Conservation (phyloP, 1,140 invertebrate species). For the Epicauta chinensis region DNA sequence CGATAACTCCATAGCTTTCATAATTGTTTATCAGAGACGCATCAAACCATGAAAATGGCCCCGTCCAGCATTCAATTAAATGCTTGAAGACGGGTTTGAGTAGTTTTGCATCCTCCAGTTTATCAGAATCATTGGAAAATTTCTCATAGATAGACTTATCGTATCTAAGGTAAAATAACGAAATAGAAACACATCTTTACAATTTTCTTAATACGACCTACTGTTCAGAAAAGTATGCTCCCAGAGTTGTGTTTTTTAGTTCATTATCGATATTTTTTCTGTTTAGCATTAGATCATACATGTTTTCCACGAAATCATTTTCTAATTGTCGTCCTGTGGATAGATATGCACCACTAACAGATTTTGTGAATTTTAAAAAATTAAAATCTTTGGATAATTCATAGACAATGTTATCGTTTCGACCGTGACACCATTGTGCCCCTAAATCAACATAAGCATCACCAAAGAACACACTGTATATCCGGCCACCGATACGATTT, state of each 20-base stretch:
- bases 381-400: slow-evolving; percentile 52
- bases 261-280: no score
- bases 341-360: not conserved
- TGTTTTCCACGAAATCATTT: not conserved
- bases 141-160: slow-evolving; percentile 5
- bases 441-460: slow-evolving; percentile 66
- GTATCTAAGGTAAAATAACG: slow-evolving; percentile 3
- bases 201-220: no score
- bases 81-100: slow-evolving; percentile 11
- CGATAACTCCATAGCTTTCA: slow-evolving; percentile 11
- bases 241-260: no score
- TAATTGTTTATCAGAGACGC: slow-evolving; percentile 21
- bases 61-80: slow-evolving; percentile 18
- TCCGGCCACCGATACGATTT: slow-evolving; percentile 60
- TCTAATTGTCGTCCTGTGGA: not conserved
- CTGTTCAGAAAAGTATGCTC: slow-evolving; percentile 11
- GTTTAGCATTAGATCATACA: no score
- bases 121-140: slow-evolving; percentile 2
- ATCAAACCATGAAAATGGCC: slow-evolving; percentile 23
- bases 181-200: no score
- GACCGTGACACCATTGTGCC: slow-evolving; percentile 79
- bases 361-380: slow-evolving; percentile 41
- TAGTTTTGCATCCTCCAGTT: slow-evolving; percentile 9
- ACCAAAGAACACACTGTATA: slow-evolving; percentile 53
- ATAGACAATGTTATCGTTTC: slow-evolving; percentile 61